Percentiles rank a stretch among this genome's conserved stretches.
These are phyloP conservation scores for Drosophila serrata DNA, from an alignment of 1,140 invertebrate species.

Conservation along the genomic window DNA sequence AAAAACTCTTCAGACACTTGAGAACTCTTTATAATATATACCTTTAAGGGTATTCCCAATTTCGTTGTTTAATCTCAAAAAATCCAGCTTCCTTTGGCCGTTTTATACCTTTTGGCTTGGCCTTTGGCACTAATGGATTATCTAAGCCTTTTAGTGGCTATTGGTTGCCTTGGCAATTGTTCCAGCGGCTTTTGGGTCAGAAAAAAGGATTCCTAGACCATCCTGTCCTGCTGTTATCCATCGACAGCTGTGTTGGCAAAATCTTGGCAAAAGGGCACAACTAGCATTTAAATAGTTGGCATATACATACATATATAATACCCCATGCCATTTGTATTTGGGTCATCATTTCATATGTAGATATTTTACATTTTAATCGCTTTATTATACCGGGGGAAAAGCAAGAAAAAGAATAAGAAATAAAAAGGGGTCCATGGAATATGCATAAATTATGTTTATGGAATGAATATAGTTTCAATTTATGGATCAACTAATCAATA, in stretches of 20 bases:
- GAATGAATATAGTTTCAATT: conserved; percentile 33
- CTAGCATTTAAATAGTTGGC: conserved; percentile 38
- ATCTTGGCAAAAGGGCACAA: conserved; percentile 43
- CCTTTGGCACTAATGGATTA: conserved; percentile 79
- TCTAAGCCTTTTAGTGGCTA: conserved; percentile 82
- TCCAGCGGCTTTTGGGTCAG: conserved; percentile 31
- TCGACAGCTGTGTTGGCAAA: conserved; percentile 63
- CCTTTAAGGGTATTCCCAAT: neutral
- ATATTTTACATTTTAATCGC: conserved; percentile 61
- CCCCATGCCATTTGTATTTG: neutral
- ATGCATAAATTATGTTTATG: conserved; percentile 43
- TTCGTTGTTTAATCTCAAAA: neutral
- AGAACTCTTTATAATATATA: too few species aligned
- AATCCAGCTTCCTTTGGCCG: conserved; percentile 1
- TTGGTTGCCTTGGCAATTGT: conserved; percentile 70
- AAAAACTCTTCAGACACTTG: too few species aligned
- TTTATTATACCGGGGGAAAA: conserved; percentile 41
- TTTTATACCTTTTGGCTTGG: conserved; percentile 59
- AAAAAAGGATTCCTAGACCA: neutral
- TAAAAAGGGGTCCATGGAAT: conserved; percentile 17
- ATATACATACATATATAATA: neutral
- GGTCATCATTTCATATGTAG: conserved; percentile 56
- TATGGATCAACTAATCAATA: conserved; percentile 61
- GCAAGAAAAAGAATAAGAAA: neutral
- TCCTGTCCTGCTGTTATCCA: conserved; percentile 18